Conservation (phyloP, 1,140 invertebrate genomes). For the Drosophila kikkawai region DNA sequence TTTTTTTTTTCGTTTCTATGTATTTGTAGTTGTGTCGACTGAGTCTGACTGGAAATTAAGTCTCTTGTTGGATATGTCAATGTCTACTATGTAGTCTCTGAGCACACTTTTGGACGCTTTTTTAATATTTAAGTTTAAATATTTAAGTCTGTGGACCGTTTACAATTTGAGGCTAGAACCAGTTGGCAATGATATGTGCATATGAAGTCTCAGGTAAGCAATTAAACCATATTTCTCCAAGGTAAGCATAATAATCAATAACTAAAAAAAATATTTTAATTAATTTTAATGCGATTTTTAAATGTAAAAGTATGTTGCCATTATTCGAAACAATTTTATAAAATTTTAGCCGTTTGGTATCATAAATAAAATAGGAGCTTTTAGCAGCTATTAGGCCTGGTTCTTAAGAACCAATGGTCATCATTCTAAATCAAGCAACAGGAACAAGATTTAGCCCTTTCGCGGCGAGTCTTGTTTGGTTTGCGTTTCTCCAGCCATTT, state of each 20-base stretch:
- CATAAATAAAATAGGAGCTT: background rate
- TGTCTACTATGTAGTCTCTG: background rate
- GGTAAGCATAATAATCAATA: background rate
- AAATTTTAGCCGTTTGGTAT: background rate
- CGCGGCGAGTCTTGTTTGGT: background rate
- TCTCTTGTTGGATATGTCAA: background rate
- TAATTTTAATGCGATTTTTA: background rate
- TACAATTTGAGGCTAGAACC: too few species aligned
- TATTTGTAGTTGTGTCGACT: slow-evolving; percentile 5
- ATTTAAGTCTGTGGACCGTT: too few species aligned
- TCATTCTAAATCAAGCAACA: too few species aligned
- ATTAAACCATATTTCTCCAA: too few species aligned
- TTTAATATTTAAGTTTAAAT: too few species aligned
- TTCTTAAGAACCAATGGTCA: background rate
- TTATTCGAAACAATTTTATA: background rate
- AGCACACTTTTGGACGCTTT: too few species aligned
- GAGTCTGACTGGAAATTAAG: background rate
- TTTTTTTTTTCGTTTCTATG: background rate
- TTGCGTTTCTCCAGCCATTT: slow-evolving; percentile 29
- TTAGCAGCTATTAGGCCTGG: background rate
- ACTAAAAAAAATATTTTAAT: background rate
- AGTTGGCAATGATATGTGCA: too few species aligned
- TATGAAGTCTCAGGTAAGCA: too few species aligned
- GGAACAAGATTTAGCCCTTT: background rate
- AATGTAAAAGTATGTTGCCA: background rate